These are phyloP conservation scores for Liasis olivaceus DNA, from an alignment of 2,797 vertebrate species.

Conservation along the genomic window DNA sequence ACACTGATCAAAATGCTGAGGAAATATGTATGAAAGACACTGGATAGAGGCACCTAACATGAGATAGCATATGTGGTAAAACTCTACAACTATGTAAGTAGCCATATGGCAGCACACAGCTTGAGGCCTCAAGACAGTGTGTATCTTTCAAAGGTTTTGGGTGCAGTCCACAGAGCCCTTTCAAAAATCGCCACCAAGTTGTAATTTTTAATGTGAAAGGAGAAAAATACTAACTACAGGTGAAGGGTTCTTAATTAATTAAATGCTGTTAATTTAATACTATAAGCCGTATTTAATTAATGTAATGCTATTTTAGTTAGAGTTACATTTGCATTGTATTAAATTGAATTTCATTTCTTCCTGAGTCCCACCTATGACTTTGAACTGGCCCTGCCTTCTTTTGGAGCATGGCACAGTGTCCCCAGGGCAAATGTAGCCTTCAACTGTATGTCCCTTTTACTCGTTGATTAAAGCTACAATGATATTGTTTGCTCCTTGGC, in stretches of 20 bases:
- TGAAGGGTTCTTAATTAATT: background rate
- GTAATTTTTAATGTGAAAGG: background rate
- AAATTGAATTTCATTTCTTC: background rate
- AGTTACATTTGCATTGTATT: background rate
- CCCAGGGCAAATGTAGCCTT: background rate
- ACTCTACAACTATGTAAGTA: background rate
- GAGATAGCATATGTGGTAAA: background rate
- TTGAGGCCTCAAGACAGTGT: background rate
- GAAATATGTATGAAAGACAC: background rate
- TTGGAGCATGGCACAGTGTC: background rate
- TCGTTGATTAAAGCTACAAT: background rate
- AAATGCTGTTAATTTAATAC: background rate
- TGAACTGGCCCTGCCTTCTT: background rate
- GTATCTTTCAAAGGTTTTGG: background rate
- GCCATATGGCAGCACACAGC: background rate
- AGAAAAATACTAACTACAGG: background rate
- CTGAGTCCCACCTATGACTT: background rate
- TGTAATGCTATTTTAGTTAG: background rate
- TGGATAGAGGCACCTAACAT: background rate
- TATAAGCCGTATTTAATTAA: background rate
- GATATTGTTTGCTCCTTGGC: background rate
- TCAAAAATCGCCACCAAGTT: background rate
- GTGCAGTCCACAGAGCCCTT: background rate
- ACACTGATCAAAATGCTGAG: background rate
- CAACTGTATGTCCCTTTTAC: background rate